phyloP scores from a whole-genome alignment of 2,888 invertebrate species.

The Caenorhabditis virilis region DNA sequence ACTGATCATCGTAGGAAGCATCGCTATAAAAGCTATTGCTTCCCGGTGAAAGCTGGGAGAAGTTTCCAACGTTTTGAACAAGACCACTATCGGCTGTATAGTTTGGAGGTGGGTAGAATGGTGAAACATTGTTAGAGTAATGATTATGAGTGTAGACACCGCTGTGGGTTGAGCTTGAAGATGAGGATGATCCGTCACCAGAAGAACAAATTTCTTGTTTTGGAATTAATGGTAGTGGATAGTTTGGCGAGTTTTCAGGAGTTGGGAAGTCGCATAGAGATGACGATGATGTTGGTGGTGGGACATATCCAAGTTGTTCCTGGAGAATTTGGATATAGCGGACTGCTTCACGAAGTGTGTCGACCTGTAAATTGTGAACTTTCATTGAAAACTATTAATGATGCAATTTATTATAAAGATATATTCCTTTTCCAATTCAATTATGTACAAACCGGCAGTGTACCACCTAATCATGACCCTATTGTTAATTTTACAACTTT shows the following conservation, averaged over 20 bases:
- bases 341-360: conserved; percentile 49
- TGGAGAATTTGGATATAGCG: conserved; percentile 44
- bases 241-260: conserved; percentile 22
- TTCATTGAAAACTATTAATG: no score
- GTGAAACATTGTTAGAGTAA: conserved; percentile 1
- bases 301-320: conserved; percentile 21
- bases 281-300: conserved; percentile 5
- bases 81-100: no score
- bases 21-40: no score
- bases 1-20: not conserved
- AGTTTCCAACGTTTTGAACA: no score
- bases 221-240: conserved; percentile 2
- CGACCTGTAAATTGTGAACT: conserved; percentile 49
- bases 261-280: conserved; percentile 19
- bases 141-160: not conserved
- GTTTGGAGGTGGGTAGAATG: conserved; percentile 6
- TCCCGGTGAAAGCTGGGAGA: conserved; percentile 1
- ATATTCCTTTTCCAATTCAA: no score
- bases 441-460: no score
- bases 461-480: no score
- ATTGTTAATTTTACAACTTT: no score
- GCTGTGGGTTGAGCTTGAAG: no score
- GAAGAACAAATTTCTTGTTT: no score
- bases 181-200: no score
- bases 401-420: no score